These are phyloP conservation scores for Caloenas nicobarica DNA, from an alignment of 2,113 vertebrate species.

Conservation along the genomic window DNA sequence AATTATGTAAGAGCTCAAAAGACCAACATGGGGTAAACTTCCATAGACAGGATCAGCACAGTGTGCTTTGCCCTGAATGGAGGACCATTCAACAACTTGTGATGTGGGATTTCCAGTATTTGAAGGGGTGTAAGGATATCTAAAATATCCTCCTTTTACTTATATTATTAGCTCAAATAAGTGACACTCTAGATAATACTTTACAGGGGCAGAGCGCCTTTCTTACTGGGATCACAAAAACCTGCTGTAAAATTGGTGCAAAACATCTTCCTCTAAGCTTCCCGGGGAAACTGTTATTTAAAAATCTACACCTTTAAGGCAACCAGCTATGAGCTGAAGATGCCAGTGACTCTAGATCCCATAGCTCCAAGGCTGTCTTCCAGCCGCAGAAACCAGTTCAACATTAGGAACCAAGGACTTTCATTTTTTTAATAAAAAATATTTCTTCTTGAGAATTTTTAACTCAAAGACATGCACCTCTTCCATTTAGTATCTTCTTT, in stretches of 20 bases:
- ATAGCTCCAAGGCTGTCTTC: neutral
- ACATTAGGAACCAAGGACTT: neutral
- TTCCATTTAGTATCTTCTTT: neutral
- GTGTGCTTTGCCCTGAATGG: neutral
- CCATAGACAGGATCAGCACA: neutral
- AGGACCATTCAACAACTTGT: neutral
- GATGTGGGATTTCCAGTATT: neutral
- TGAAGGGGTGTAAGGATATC: neutral
- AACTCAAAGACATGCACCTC: neutral
- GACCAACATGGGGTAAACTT: neutral
- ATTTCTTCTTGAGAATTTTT: neutral
- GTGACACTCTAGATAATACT: neutral
- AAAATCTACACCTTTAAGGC: neutral
- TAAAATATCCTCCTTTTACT: neutral
- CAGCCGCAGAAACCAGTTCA: neutral
- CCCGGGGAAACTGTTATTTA: fast-evolving
- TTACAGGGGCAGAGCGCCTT: neutral
- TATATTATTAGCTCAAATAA: neutral
- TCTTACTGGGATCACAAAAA: neutral
- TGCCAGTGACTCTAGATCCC: neutral
- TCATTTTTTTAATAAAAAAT: neutral
- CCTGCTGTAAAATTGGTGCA: neutral
- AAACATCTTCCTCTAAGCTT: neutral
- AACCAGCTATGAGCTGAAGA: neutral
- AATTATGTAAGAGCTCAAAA: neutral